These are phyloP conservation scores for Engystomops pustulosus DNA, from an alignment of 2,113 vertebrate genomes.

Conservation along the genomic window DNA sequence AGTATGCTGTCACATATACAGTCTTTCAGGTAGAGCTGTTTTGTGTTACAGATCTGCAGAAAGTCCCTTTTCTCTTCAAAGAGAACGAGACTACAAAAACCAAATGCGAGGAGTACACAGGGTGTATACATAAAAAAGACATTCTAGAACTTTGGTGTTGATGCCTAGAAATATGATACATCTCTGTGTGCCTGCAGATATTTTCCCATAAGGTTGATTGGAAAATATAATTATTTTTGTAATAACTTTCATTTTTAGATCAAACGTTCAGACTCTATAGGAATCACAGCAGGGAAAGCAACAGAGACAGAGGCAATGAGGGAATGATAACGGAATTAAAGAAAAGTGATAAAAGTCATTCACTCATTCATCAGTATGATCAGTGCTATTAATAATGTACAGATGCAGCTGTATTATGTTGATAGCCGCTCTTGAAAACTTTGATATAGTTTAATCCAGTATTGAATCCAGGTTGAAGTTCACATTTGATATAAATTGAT, in stretches of 20 bases:
- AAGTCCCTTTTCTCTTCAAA: slow-evolving; percentile 5
- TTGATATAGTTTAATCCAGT: not conserved
- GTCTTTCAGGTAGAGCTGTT: slow-evolving; percentile 14
- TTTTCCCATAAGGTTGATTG: slow-evolving; percentile 32
- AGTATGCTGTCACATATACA: not conserved
- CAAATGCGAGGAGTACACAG: slow-evolving; percentile 4
- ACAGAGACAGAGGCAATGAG: slow-evolving; percentile 15
- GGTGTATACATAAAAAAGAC: slow-evolving; percentile 4
- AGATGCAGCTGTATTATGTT: not conserved
- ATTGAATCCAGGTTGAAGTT: not conserved
- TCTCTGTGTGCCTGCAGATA: slow-evolving; percentile 11
- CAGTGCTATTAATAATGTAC: slow-evolving; percentile 1
- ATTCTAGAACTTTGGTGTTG: not conserved
- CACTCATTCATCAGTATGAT: slow-evolving; percentile 11
- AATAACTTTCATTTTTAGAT: slow-evolving; percentile 36
- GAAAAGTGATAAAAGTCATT: not conserved
- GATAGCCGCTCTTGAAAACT: not conserved
- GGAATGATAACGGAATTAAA: not conserved
- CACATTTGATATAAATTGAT: not conserved
- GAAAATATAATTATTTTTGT: slow-evolving; percentile 34
- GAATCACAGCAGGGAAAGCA: slow-evolving; percentile 19
- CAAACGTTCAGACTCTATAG: slow-evolving; percentile 1
- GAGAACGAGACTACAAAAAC: slow-evolving; percentile 27
- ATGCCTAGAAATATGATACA: slow-evolving; percentile 19
- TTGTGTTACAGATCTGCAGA: not conserved